A percentile compares a stretch with the other conserved stretches of the same genome.
Evolutionary conservation across 2,888 invertebrate genomes (phyloP).

Genomic region (Lasioglossum vierecki): DNA sequence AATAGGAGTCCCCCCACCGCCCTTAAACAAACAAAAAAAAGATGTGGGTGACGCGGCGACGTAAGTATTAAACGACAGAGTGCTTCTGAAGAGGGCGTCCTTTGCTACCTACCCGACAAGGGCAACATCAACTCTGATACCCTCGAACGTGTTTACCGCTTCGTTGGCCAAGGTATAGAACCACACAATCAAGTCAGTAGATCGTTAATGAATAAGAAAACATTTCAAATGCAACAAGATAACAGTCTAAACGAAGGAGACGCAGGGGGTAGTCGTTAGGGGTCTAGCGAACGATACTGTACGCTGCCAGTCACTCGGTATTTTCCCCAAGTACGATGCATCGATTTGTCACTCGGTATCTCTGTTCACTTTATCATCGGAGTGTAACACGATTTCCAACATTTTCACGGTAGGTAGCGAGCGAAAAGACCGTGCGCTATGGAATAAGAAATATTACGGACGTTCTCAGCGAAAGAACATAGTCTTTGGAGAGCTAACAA

Average conservation of each 20-base stretch:
- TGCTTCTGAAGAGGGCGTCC: neutral
- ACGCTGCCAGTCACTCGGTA: neutral
- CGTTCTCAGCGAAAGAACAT: neutral
- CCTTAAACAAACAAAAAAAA: too few species aligned
- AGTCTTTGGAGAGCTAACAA: neutral
- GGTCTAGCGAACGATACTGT: neutral
- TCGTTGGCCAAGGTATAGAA: neutral
- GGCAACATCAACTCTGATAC: too few species aligned
- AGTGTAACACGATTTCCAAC: neutral
- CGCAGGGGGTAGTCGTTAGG: neutral
- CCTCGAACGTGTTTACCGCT: too few species aligned
- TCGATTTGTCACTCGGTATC: conserved; percentile 1
- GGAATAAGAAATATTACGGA: neutral
- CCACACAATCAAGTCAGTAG: neutral
- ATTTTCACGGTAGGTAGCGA: neutral
- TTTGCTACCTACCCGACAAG: too few species aligned
- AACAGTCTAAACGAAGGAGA: neutral
- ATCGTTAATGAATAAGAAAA: neutral
- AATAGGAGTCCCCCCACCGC: too few species aligned
- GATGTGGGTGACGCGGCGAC: too few species aligned
- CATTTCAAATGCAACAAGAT: neutral
- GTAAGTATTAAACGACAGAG: neutral
- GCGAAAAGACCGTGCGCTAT: neutral
- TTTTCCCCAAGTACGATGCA: neutral
- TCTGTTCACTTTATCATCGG: neutral